Base-by-base conservation (phyloP, 1,140 invertebrate species). In the Lucilia cuprina region DNA sequence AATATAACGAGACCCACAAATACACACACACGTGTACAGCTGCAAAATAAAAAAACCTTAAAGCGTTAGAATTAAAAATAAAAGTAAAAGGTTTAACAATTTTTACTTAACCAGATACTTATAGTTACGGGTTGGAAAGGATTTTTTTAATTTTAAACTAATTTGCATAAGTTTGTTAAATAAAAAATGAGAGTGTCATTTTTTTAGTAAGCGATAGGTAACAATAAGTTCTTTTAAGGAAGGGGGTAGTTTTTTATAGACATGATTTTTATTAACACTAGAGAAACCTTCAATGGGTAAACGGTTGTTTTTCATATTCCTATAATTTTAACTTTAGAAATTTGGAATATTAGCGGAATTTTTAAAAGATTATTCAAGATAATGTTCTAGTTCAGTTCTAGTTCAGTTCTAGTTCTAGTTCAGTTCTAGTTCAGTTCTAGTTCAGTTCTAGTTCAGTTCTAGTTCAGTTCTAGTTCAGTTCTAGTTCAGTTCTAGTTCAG, bases 151-250 rank as follows among this genome's bases (percentile, higher is more conserved):
- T 41, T 41, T 10, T 41, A 77, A 35, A 30, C 74, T 77, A 77
- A 77, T 77, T 77, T 77, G 74, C 74, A 77, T 77, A 77, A 77
- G 74, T 77, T 77, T 41, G 13, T 75, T 25, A 8, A 1, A 77
- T 8, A 41, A 77, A 41, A 77, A 77, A 17, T 14, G 74, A 75
- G 34, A 77, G n/a, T 47, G 34, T 77, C 14, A 77, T 77, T 77
- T 77, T 17, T 77, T 77, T 17, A n/a, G 25, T 30, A 30, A 30
- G 25, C 25, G 34, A 4, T 77, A 12, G 17, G 19, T 19, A 75
- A 34, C 25, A 77, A 14, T 17, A 35, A 17, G 14, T 77, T n/a
- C 47, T 41, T 41, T 10, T 41, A 3, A 10, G 41, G 41, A 17
- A 41, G 34, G 49, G 74, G 74, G 30, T 77, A 14, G 34, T 77